Conservation (phyloP, 2,113 vertebrate genomes). For the Salvelinus namaycush region DNA sequence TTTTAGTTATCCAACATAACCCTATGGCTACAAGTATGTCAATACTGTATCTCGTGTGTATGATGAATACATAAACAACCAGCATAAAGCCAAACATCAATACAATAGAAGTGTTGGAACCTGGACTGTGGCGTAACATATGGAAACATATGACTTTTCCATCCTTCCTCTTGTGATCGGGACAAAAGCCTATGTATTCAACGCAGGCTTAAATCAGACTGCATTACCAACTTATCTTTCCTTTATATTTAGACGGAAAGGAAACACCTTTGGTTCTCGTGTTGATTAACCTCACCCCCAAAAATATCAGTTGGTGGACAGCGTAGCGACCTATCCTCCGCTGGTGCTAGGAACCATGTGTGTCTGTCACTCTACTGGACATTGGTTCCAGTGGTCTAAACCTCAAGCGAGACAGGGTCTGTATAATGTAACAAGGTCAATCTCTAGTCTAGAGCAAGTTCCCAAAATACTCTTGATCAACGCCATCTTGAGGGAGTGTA, state of each 20-base stretch:
- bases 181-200: not conserved
- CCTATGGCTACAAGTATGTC: too few relatives aligned
- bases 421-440: not conserved
- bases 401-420: slow-evolving; percentile 1
- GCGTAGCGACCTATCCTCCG: slow-evolving; percentile 26
- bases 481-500: not conserved
- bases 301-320: slow-evolving; percentile 53
- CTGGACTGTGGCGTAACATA: not conserved
- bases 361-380: slow-evolving; percentile 61
- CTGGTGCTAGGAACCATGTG: slow-evolving; percentile 50
- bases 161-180: not conserved
- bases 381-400: slow-evolving; percentile 2
- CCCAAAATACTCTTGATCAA: not conserved
- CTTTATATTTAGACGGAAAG: slow-evolving; percentile 22
- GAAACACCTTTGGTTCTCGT: slow-evolving; percentile 19
- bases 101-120: too few relatives aligned
- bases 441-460: not conserved
- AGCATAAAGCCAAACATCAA: too few relatives aligned
- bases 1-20: not conserved
- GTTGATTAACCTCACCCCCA: slow-evolving; percentile 33
- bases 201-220: not conserved
- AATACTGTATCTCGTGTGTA: too few relatives aligned
- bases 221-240: not conserved
- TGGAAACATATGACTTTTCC: not conserved
- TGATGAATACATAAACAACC: too few relatives aligned